Base-by-base conservation (phyloP, 2,113 vertebrate genomes). In the Aleadryas rufinucha region DNA sequence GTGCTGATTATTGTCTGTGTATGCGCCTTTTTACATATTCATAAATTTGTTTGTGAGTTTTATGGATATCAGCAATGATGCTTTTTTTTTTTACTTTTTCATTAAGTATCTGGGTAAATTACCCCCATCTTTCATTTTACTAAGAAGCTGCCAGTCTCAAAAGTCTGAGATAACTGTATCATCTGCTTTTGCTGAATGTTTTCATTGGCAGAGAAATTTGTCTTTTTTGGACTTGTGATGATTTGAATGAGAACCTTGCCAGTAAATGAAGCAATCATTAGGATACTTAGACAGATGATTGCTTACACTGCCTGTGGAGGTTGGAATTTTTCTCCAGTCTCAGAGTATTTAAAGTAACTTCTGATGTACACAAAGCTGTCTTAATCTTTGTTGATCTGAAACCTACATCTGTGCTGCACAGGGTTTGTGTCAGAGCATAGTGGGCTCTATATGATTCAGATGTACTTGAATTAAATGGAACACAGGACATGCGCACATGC, bases 291-390 rank as follows among this genome's bases (percentile, higher is more conserved):
- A 69, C 22, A 84, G 52, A 54, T 2, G 2, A 68, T 91, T 4
- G 3, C 71, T 91, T 70, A 47, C 6, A 7, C 72, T 50, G 16
- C 44, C 63, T 81, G 52, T 54, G 41, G n/a, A 63, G 71, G 60
- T 14, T 93, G 77, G 41, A 86, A 53, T 74, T 86, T 45, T 89
- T 84, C 63, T 77, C 22, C 53, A 33, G 12, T 70, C 22, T 89
- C 64, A 52, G 49, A 54, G 41, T 68, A 70, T 85, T 92, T 91
- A 64, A 87, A 84, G 56, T 78, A 78, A 45, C 27, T 92, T 90
- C 71, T 81, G 47, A 66, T 74, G 27, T 74, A 57, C 28, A 44
- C 35, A 75, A 47, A 78, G 10, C 30, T 63, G 13, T 54, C 33
- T 41, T 82, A 77, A 28, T 89, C 18, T 45, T 54, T 26, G 13